A percentile compares a stretch with the other conserved stretches of the same genome.
Conservation (phyloP, 2,888 invertebrate genomes). For the Amblyjoppa proteus region DNA sequence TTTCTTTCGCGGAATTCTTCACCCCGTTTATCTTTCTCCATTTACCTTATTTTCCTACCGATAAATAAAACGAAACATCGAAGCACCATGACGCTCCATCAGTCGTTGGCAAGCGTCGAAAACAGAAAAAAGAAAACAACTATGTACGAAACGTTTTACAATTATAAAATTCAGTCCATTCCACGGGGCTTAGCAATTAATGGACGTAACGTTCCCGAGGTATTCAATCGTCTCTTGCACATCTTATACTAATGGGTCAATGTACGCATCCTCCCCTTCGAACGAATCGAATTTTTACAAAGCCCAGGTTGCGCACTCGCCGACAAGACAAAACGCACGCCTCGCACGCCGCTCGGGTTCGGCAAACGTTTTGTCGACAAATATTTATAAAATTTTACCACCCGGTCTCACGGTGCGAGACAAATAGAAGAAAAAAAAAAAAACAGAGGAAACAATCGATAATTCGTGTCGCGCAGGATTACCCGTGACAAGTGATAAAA, state of each 20-base stretch:
- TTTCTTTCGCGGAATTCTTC: slow-evolving; percentile 30
- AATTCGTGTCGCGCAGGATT: slow-evolving; percentile 13
- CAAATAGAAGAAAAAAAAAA: slow-evolving; percentile 6
- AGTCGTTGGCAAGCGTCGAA: slow-evolving; percentile 67
- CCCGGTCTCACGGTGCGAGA: slow-evolving; percentile 5
- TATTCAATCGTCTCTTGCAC: slow-evolving; percentile 31
- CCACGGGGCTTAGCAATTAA: slow-evolving; percentile 50
- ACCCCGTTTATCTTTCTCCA: slow-evolving; percentile 19
- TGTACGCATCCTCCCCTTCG: neutral
- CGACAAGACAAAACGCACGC: neutral
- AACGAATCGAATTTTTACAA: slow-evolving; percentile 15
- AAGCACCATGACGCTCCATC: slow-evolving; percentile 68
- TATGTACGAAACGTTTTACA: slow-evolving; percentile 34
- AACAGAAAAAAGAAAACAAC: slow-evolving; percentile 56
- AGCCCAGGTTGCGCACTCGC: neutral
- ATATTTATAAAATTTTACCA: neutral
- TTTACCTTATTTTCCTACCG: slow-evolving; percentile 18
- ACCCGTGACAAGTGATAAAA: slow-evolving; percentile 20
- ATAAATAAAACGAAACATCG: slow-evolving; percentile 53
- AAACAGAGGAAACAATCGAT: slow-evolving; percentile 6
- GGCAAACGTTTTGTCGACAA: slow-evolving; percentile 11
- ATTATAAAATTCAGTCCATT: slow-evolving; percentile 58
- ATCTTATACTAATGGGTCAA: slow-evolving; percentile 25
- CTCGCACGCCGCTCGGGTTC: neutral
- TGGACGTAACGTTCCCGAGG: slow-evolving; percentile 51